Base-by-base conservation (phyloP, 2,888 invertebrate species). In the Archips xylosteana region DNA sequence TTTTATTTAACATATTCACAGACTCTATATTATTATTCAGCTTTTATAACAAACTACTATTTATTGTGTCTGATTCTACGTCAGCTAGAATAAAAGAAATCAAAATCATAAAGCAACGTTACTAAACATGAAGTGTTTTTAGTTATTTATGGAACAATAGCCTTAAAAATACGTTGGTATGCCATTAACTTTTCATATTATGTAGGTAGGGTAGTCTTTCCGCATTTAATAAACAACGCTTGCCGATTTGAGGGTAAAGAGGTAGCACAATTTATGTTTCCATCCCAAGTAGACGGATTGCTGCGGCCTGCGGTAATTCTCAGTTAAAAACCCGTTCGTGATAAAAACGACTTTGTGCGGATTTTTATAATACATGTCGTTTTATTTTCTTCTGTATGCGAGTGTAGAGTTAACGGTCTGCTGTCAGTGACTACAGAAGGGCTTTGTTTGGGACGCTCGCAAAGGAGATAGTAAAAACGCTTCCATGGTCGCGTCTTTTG, bases 401-500 rank as follows among this genome's bases (percentile, higher is more conserved):
- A 57, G 66, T 72, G 72, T 70, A 59, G 63, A 68, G 74, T 70
- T 70, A 74, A 70, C 74, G 64, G 69, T 51, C 69, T 70, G 57
- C 73, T 73, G 74, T 74, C 74, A 70, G 54, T 42, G 73, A 51
- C 64, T 65, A 65, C 73, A 81, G 83, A 86, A 83, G 81, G 82
- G 84, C 83, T 86, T 88, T 90, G 88, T 88, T 75, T 85, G 81
- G 78, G 74, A 76, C 77, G 81, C 80, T 81, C 81, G 82, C 64
- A 74, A 74, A 81, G 80, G 83, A 80, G 83, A 80, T 81, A 85
- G 81, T 80, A 82, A 87, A 88, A 87, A 84, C 82, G 83, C 83
- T 82, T 83, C 87, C 87, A 85, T 82, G 86, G 79, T 78, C 83
- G 85, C 84, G 81, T 84, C 90, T 86, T 89, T 91, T 91, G 90